Evolutionary conservation across 2,888 invertebrate genomes (phyloP), one percentile per base, ranked within the genome.

Genomic region (Stenurella melanura): DNA sequence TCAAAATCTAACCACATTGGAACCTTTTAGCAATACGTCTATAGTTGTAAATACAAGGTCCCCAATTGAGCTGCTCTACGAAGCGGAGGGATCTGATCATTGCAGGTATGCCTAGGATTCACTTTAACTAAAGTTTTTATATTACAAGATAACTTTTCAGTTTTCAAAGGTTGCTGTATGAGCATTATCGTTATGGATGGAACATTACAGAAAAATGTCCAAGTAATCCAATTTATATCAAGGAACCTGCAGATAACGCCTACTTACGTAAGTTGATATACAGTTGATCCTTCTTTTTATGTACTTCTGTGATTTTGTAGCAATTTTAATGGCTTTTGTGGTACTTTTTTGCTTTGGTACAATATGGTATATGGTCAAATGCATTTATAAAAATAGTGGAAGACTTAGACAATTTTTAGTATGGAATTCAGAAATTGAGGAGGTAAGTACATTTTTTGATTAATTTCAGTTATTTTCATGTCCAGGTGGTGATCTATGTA

Each of bases 321-420:
- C 90, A 17, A 89, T 90, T 76, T 82, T 90, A 61, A 89, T 86
- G 81, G 90, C 90, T 67, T 89, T 89, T 80, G 89, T 90, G 70
- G 86, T 89, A 26, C 84, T 90, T 26, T 89, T 89, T 78, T 87
- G 87, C 72, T 90, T 90, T 83, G 90, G 90, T 17, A 90, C 90
- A 9, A 77, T 89, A 15, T 90, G 90, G 90, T 90, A 90, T 81
- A 88, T 90, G 88, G 85, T 90, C 4, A 90, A 90, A 82, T 89
- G 89, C 81, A 88, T 90, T 77, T 90, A 90, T 78, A 90, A 88
- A 79, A 85, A 86, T 74, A 86, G 87, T 79, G 84, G 85, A 26
- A 83, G 86, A 72, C 75, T 87, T 30, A 82, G 86, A 74, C 81
- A 78, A 66, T 73, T 86, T 15, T 73, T 87, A 21, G 72, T 80